These are phyloP conservation scores for Aproaerema taeniolella DNA, from an alignment of 2,888 invertebrate genomes.

Conservation along the genomic window DNA sequence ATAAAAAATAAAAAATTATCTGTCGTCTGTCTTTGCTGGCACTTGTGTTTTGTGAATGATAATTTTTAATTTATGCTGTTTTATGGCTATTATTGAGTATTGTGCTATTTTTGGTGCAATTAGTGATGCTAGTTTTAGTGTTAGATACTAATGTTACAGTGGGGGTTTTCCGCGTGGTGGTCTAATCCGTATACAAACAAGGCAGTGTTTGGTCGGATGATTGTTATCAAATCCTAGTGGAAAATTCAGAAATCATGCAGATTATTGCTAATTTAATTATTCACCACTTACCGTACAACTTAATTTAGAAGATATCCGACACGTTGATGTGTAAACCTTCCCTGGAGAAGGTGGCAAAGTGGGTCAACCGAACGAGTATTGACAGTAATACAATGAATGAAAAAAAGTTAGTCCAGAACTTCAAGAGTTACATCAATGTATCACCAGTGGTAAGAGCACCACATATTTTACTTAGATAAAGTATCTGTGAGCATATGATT, in stretches of 20 bases:
- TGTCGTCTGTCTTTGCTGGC: constrained; percentile 11
- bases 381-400: constrained; percentile 75
- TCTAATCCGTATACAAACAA: constrained; percentile 30
- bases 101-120: constrained; percentile 18
- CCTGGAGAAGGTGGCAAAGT: constrained; percentile 37
- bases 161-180: constrained; percentile 16
- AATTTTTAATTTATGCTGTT: constrained; percentile 23
- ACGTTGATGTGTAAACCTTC: constrained; percentile 24
- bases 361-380: constrained; percentile 49
- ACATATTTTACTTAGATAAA: constrained; percentile 19
- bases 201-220: constrained; percentile 45
- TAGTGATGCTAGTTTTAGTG: constrained; percentile 22
- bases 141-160: constrained; percentile 11
- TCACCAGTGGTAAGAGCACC: constrained; percentile 48
- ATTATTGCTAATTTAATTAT: constrained; percentile 40
- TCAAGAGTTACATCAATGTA: constrained; percentile 76
- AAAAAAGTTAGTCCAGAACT: constrained; percentile 71
- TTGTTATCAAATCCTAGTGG: constrained; percentile 57
- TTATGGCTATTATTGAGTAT: constrained; percentile 18
- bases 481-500: constrained; percentile 7
- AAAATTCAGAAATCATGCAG: constrained; percentile 54
- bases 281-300: constrained; percentile 29
- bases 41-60: constrained; percentile 13
- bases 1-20: too few species aligned
- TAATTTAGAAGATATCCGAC: constrained; percentile 27